Percentiles rank a stretch among this genome's conserved stretches.
phyloP scores from a whole-genome alignment of 1,140 invertebrate species.

The Aphidius ervi region DNA sequence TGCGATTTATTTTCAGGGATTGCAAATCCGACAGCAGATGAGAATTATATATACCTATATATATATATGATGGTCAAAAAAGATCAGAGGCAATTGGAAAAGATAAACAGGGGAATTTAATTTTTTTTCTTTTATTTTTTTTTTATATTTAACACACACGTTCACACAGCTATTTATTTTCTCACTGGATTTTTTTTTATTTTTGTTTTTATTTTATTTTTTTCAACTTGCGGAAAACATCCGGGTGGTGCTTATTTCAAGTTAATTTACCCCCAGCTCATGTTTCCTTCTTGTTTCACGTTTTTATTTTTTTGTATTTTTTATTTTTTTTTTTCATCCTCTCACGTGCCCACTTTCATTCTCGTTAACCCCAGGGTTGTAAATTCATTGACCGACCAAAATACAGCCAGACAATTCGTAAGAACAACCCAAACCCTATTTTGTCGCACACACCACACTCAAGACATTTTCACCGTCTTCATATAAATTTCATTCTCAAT shows the following conservation, averaged over 20 bases:
- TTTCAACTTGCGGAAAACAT: constrained; percentile 5
- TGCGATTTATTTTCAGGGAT: constrained; percentile 41
- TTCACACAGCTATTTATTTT: background rate
- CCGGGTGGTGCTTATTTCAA: background rate
- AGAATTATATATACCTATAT: constrained; percentile 18
- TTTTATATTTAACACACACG: too few relatives aligned
- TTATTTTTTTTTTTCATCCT: constrained; percentile 1
- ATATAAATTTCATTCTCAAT: too few relatives aligned
- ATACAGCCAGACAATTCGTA: constrained; percentile 34
- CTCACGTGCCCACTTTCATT: constrained; percentile 11
- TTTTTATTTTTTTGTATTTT: background rate
- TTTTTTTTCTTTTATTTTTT: too few relatives aligned
- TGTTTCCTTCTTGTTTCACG: too few relatives aligned
- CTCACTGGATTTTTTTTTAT: background rate
- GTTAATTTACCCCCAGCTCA: constrained; percentile 1
- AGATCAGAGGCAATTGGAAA: too few relatives aligned
- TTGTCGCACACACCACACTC: too few relatives aligned
- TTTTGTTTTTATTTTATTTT: background rate
- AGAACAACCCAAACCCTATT: background rate
- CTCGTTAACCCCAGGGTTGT: constrained; percentile 44
- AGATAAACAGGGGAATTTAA: too few relatives aligned
- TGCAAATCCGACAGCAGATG: constrained; percentile 12
- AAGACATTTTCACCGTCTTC: too few relatives aligned
- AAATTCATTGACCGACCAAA: constrained; percentile 54
- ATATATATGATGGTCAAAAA: constrained; percentile 22